Evolutionary conservation across 2,113 vertebrate genomes (phyloP).

Genomic region (Atherinomorus stipes): DNA sequence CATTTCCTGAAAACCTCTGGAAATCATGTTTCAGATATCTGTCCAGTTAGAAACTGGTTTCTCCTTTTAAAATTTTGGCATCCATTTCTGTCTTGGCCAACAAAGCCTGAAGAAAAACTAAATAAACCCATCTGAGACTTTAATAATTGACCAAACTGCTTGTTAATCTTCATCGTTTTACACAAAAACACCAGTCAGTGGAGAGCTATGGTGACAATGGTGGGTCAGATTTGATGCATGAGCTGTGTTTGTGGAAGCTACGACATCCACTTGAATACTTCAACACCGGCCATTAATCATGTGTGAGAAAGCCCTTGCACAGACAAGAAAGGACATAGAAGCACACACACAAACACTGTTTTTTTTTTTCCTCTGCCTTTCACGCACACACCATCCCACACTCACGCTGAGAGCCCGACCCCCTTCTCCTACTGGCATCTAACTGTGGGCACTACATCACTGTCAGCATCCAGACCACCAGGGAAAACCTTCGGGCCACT

Average conservation of each 20-base stretch:
- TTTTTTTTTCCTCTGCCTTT: slow-evolving; percentile 45
- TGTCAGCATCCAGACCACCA: slow-evolving; percentile 87
- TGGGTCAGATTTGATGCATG: slow-evolving; percentile 68
- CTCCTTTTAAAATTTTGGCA: not conserved
- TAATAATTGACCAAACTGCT: not conserved
- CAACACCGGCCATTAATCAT: slow-evolving; percentile 78
- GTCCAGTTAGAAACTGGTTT: no score
- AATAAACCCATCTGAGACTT: not conserved
- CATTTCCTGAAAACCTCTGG: no score
- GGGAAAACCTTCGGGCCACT: slow-evolving; percentile 79
- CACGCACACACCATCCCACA: slow-evolving; percentile 61
- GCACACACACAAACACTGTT: slow-evolving; percentile 27
- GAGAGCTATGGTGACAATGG: slow-evolving; percentile 49
- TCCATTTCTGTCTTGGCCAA: not conserved
- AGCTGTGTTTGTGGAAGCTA: slow-evolving; percentile 64
- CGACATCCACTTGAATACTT: slow-evolving; percentile 75
- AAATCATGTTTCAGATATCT: no score
- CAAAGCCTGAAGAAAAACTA: not conserved
- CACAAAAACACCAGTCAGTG: slow-evolving; percentile 23
- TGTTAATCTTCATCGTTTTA: slow-evolving; percentile 12
- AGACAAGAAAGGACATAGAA: slow-evolving; percentile 44
- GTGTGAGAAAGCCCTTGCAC: slow-evolving; percentile 70
- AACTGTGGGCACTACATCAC: slow-evolving; percentile 88
- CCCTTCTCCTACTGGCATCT: slow-evolving; percentile 80
- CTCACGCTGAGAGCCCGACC: slow-evolving; percentile 74